A percentile compares a stretch with the other conserved stretches of the same genome.
phyloP scores from a whole-genome alignment of 2,888 invertebrate species.

The Sphaerophoria taeniata region DNA sequence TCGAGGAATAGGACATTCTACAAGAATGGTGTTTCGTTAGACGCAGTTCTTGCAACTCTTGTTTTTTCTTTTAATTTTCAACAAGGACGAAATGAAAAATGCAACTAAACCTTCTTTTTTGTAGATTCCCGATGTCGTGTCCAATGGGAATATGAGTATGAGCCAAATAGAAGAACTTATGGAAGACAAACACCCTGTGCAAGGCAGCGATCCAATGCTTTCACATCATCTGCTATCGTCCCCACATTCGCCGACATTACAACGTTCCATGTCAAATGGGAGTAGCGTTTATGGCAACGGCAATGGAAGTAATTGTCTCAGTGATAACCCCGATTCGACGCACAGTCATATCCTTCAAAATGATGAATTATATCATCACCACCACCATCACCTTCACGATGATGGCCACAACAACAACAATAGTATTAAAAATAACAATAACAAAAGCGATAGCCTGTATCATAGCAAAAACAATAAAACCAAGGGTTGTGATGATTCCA shows the following conservation, averaged over 20 bases:
- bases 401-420: conserved; percentile 49
- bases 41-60: too few relatives aligned
- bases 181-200: conserved; percentile 86
- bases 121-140: conserved; percentile 85
- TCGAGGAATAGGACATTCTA: too few relatives aligned
- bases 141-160: conserved; percentile 85
- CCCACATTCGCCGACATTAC: conserved; percentile 83
- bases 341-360: conserved; percentile 48
- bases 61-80: too few relatives aligned
- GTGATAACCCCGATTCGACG: conserved; percentile 47
- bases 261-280: conserved; percentile 74
- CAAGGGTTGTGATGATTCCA: conserved; percentile 67
- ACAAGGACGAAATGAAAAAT: background rate
- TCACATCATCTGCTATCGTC: conserved; percentile 82
- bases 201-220: conserved; percentile 87
- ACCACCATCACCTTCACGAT: conserved; percentile 37
- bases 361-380: conserved; percentile 52
- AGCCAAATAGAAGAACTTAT: conserved; percentile 87
- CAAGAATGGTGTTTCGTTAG: too few relatives aligned
- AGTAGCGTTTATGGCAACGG: conserved; percentile 74
- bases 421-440: conserved; percentile 62
- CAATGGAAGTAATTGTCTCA: conserved; percentile 53
- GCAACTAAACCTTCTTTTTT: conserved; percentile 55
- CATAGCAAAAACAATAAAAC: conserved; percentile 59
- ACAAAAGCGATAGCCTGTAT: conserved; percentile 66